Evolutionary conservation across 2,113 vertebrate species (phyloP).

Genomic region (Notothenia rossii): DNA sequence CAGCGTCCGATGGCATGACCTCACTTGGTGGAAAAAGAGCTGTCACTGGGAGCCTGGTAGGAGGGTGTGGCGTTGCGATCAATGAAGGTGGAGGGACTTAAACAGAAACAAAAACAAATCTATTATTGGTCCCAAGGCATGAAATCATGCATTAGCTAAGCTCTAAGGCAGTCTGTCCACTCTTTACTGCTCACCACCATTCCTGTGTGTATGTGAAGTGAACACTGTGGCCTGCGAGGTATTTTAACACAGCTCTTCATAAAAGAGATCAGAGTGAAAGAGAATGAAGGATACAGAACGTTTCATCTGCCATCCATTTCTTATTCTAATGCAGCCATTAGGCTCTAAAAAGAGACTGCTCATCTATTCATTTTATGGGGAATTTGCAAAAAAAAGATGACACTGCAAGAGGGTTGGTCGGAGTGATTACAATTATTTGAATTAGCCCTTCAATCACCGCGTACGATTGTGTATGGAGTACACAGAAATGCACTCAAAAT

Average conservation of each 20-base stretch:
- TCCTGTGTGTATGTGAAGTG: conserved; percentile 44
- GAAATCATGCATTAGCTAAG: conserved; percentile 61
- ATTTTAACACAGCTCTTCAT: conserved; percentile 65
- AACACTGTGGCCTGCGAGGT: conserved; percentile 61
- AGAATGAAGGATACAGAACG: conserved; percentile 60
- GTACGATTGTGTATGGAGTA: conserved; percentile 63
- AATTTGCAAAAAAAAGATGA: conserved; percentile 74
- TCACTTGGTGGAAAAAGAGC: conserved; percentile 66
- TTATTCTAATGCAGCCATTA: conserved; percentile 79
- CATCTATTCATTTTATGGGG: conserved; percentile 77
- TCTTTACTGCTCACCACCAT: conserved; percentile 50
- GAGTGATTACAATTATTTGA: conserved; percentile 75
- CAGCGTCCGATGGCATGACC: conserved; percentile 52
- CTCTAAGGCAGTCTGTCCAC: conserved; percentile 44
- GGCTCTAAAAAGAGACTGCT: conserved; percentile 74
- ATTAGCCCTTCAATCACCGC: conserved; percentile 73
- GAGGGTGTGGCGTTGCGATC: conserved; percentile 55
- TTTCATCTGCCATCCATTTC: conserved; percentile 73
- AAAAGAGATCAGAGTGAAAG: conserved; percentile 58
- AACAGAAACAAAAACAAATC: conserved; percentile 65
- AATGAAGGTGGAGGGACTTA: conserved; percentile 55
- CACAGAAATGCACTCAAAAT: conserved; percentile 76
- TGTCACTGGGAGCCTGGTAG: conserved; percentile 43
- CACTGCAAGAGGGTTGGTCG: conserved; percentile 62
- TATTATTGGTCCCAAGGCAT: conserved; percentile 48